These are phyloP conservation scores for Stegophylla sp. DNA, from an alignment of 2,888 invertebrate genomes.

Conservation along the genomic window DNA sequence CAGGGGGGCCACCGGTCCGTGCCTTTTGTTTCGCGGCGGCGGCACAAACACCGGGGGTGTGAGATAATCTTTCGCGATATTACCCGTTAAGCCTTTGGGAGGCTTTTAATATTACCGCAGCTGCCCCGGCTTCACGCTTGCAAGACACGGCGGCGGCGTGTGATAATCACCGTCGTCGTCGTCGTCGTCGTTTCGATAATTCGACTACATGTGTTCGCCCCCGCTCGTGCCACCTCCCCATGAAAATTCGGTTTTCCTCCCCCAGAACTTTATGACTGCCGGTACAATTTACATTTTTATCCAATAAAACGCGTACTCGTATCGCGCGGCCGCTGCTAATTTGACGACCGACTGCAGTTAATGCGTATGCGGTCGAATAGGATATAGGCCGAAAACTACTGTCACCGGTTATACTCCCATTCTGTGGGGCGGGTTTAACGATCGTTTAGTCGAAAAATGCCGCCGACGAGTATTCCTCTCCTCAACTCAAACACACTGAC, in stretches of 20 bases:
- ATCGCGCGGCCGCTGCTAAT: too few species aligned
- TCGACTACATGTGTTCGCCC: slow-evolving; percentile 23
- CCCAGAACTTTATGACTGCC: not conserved
- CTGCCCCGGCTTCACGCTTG: too few species aligned
- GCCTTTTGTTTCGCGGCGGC: slow-evolving; percentile 28
- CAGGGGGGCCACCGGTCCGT: slow-evolving; percentile 20
- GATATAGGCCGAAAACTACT: too few species aligned
- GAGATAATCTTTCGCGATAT: slow-evolving; percentile 56
- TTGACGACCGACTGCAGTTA: too few species aligned
- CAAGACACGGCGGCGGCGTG: not conserved
- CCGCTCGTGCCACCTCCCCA: not conserved
- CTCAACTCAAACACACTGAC: too few species aligned
- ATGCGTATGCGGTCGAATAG: too few species aligned
- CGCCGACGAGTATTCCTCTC: too few species aligned
- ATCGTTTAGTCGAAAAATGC: too few species aligned
- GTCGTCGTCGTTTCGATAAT: slow-evolving; percentile 19
- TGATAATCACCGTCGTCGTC: slow-evolving; percentile 15
- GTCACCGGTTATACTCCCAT: too few species aligned
- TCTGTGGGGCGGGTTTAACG: too few species aligned
- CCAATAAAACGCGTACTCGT: not conserved
- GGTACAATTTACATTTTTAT: not conserved
- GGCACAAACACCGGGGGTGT: slow-evolving; percentile 43
- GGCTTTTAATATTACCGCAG: slow-evolving; percentile 35
- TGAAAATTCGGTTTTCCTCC: not conserved
- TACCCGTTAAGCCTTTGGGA: slow-evolving; percentile 52